These are phyloP conservation scores for Cyanoderma ruficeps DNA, from an alignment of 2,113 vertebrate genomes.

Conservation along the genomic window DNA sequence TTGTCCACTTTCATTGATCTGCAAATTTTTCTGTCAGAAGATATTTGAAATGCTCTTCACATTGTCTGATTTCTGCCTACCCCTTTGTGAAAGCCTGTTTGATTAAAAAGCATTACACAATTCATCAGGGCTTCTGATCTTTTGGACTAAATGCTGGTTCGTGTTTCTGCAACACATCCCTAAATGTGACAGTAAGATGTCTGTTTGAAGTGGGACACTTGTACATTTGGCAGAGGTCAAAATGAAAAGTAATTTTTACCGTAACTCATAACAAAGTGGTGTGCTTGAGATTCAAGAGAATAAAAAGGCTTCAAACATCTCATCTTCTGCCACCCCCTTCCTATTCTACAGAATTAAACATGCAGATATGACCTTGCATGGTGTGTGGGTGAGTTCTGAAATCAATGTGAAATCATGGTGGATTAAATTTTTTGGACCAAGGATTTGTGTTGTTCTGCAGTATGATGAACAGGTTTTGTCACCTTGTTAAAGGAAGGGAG, in stretches of 20 bases:
- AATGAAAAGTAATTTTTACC: neutral
- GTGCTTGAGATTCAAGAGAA: neutral
- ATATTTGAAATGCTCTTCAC: neutral
- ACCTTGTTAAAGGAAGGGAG: neutral
- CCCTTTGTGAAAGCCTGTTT: neutral
- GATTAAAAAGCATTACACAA: neutral
- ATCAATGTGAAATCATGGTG: neutral
- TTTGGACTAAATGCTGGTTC: neutral
- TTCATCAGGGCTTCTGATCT: neutral
- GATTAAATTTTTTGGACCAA: neutral
- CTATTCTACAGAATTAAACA: neutral
- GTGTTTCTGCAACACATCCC: neutral
- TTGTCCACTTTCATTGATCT: neutral
- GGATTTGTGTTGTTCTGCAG: neutral
- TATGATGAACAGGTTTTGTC: neutral
- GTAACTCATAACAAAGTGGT: neutral
- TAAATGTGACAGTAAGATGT: neutral
- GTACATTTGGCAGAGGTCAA: neutral
- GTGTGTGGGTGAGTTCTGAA: neutral
- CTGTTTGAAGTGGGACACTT: neutral
- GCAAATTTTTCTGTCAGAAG: constrained; percentile 18
- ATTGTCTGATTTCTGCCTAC: neutral
- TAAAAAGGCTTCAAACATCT: neutral
- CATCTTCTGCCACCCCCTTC: fast-evolving
- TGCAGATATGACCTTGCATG: neutral